Conservation (phyloP, 2,113 vertebrate genomes). For the Bucco capensis region DNA sequence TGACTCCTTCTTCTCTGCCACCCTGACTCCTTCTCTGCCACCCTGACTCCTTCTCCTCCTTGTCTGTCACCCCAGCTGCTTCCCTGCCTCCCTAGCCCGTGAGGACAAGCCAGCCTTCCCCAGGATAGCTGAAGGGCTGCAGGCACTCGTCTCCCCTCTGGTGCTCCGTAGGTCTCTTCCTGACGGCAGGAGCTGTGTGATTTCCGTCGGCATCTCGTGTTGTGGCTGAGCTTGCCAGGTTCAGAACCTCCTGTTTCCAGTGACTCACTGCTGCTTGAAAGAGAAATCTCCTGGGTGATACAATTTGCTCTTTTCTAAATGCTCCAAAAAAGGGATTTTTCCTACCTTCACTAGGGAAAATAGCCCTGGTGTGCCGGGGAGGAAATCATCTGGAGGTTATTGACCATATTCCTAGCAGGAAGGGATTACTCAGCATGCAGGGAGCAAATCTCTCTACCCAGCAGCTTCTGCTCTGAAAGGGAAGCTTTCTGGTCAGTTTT, state of each 20-base stretch:
- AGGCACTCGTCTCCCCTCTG: background rate
- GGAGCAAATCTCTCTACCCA: background rate
- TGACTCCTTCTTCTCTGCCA: too few relatives aligned
- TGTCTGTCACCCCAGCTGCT: too few relatives aligned
- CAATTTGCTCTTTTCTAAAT: slow-evolving; percentile 30
- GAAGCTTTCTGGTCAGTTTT: background rate
- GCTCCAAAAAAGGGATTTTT: background rate
- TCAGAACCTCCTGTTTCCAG: background rate
- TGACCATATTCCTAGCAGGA: slow-evolving; percentile 17
- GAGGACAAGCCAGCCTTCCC: background rate
- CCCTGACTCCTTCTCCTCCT: too few relatives aligned
- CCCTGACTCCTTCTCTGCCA: too few relatives aligned
- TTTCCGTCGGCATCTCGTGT: slow-evolving; percentile 36
- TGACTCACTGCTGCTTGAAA: slow-evolving; percentile 45
- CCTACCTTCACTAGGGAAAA: background rate
- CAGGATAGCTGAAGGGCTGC: background rate
- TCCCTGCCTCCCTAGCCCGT: background rate
- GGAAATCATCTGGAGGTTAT: background rate
- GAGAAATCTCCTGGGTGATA: slow-evolving; percentile 9
- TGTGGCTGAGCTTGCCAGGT: background rate
- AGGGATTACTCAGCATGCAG: slow-evolving; percentile 18
- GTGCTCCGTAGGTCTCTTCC: background rate
- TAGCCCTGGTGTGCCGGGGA: background rate
- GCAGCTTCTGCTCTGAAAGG: background rate
- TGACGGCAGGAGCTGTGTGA: background rate